Percentiles rank a stretch among this genome's conserved stretches.
These are phyloP conservation scores for Heliconius hortense DNA, from an alignment of 2,888 invertebrate genomes.

Conservation along the genomic window DNA sequence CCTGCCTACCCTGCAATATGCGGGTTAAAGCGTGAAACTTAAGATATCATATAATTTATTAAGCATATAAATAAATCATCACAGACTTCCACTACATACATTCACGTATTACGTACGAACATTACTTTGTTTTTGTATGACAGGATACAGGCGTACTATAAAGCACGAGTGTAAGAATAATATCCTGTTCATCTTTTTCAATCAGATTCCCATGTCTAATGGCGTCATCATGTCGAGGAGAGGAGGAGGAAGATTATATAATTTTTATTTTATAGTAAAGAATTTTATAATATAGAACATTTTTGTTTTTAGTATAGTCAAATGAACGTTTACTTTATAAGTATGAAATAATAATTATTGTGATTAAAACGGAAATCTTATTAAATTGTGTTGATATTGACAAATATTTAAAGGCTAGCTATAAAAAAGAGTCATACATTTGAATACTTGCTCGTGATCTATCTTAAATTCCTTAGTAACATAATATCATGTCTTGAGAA, in stretches of 20 bases:
- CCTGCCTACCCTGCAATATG: no score
- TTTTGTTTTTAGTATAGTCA: background rate
- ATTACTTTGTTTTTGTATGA: conserved; percentile 22
- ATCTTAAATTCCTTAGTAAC: conserved; percentile 27
- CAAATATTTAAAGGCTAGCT: background rate
- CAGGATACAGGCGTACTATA: conserved; percentile 34
- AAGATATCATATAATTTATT: background rate
- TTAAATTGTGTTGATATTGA: background rate
- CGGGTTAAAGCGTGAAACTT: no score
- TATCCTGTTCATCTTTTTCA: conserved; percentile 44
- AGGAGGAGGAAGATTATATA: no score
- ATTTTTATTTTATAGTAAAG: no score
- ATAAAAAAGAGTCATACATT: background rate
- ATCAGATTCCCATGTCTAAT: conserved; percentile 65
- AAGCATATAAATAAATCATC: background rate
- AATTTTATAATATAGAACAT: no score
- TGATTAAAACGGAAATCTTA: background rate
- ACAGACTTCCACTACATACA: background rate
- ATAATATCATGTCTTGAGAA: conserved; percentile 19
- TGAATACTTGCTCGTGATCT: conserved; percentile 25
- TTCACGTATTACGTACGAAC: conserved; percentile 3
- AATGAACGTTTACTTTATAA: background rate
- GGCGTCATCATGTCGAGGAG: conserved; percentile 61
- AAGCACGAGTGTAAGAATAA: conserved; percentile 33
- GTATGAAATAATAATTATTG: background rate